Conservation (phyloP, 2,113 vertebrate genomes). For the Mystacornis crossleyi region DNA sequence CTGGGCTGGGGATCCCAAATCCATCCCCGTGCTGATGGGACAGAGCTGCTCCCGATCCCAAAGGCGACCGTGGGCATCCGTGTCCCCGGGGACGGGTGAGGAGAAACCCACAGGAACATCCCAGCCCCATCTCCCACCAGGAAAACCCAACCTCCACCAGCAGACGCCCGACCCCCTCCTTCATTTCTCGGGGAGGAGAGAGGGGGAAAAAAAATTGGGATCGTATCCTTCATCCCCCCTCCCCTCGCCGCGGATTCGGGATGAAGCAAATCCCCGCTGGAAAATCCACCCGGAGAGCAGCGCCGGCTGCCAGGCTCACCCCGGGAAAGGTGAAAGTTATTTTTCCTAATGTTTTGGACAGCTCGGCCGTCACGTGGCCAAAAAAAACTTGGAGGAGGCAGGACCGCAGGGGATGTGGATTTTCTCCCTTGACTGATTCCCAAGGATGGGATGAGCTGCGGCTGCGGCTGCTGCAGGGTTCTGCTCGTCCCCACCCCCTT, state of each 20-base stretch:
- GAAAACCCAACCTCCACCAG: neutral
- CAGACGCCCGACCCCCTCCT: neutral
- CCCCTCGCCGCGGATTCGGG: fast-evolving
- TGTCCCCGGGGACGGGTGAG: fast-evolving
- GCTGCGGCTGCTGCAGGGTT: neutral
- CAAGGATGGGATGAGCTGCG: neutral
- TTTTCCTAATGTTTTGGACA: constrained; percentile 3
- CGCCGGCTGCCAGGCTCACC: neutral
- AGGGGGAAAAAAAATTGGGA: fast-evolving
- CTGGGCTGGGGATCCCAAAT: fast-evolving
- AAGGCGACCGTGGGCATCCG: fast-evolving
- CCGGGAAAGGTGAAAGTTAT: neutral
- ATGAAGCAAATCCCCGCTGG: neutral
- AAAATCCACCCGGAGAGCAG: neutral
- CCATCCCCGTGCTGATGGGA: fast-evolving
- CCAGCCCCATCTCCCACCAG: neutral
- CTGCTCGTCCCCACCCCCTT: neutral
- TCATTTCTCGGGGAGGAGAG: fast-evolving
- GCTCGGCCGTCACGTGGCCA: neutral
- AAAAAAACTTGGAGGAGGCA: neutral
- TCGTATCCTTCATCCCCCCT: fast-evolving
- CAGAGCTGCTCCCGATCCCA: fast-evolving
- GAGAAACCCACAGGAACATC: neutral
- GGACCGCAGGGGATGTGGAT: neutral
- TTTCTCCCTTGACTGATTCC: constrained; percentile 1